Evolutionary conservation across 1,140 invertebrate genomes (phyloP).

Genomic region (Eriocheir sinensis): DNA sequence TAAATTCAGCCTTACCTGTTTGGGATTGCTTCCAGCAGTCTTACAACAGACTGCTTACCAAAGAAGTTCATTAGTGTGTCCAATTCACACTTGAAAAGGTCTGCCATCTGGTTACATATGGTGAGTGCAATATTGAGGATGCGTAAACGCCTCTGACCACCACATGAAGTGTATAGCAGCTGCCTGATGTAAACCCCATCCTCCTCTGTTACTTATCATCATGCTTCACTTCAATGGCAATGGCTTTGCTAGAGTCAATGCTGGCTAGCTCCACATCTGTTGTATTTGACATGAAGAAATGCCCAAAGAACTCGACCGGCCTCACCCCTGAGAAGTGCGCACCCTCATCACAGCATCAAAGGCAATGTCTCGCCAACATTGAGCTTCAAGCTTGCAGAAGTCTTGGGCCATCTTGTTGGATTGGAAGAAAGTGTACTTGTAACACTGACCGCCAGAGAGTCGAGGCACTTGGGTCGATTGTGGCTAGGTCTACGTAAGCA

Average conservation of each 20-base stretch:
- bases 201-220: conserved; percentile 98
- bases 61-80: conserved; percentile 97
- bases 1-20: conserved; percentile 80
- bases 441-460: conserved; percentile 96
- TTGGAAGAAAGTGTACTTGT: conserved; percentile 99
- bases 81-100: conserved; percentile 95
- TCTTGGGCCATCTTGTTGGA: conserved; percentile 94
- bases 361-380: conserved; percentile 90
- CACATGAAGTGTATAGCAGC: conserved; percentile 95
- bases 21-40: conserved; percentile 89
- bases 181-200: conserved; percentile 95
- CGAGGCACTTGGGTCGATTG: conserved; percentile 95
- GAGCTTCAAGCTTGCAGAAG: conserved; percentile 90
- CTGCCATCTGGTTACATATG: conserved; percentile 94
- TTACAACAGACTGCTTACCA: conserved; percentile 91
- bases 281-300: conserved; percentile 99
- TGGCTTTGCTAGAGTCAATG: conserved; percentile 91
- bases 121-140: conserved; percentile 96
- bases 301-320: conserved; percentile 98
- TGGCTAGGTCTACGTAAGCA: conserved; percentile 96
- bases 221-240: conserved; percentile 98
- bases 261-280: conserved; percentile 97
- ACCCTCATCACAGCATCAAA: conserved; percentile 98
- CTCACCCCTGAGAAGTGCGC: conserved; percentile 96
- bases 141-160: conserved; percentile 93